Percentiles rank a stretch among this genome's conserved stretches.
Evolutionary conservation across 2,888 invertebrate genomes (phyloP).

Genomic region (Eristalis pertinax): DNA sequence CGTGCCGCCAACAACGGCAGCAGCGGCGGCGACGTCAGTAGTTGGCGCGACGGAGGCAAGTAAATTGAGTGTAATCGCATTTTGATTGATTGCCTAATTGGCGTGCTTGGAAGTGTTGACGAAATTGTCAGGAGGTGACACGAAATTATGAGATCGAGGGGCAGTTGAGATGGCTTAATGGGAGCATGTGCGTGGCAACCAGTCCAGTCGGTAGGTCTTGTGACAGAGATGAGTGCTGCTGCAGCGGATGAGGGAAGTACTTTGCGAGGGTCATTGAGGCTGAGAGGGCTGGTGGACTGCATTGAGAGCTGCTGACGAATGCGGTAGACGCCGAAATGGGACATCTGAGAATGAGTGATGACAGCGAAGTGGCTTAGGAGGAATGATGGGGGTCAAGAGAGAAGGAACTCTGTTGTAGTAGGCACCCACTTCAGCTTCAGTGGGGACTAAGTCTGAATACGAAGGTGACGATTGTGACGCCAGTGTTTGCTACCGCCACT

Average conservation of each 20-base stretch:
- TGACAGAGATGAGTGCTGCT: background rate
- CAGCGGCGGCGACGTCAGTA: background rate
- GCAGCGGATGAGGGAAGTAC: too few relatives aligned
- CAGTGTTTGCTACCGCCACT: too few relatives aligned
- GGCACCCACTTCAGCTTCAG: too few relatives aligned
- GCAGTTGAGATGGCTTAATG: background rate
- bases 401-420: too few relatives aligned
- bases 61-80: background rate
- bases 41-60: background rate
- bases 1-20: background rate
- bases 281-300: background rate
- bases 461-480: too few relatives aligned
- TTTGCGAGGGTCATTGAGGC: background rate
- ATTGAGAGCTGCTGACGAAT: background rate
- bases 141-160: background rate
- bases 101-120: background rate
- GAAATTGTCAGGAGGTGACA: background rate
- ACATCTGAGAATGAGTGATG: background rate
- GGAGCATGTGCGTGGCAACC: background rate
- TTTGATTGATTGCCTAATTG: conserved; percentile 1
- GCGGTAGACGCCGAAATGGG: background rate
- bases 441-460: too few relatives aligned
- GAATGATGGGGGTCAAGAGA: too few relatives aligned
- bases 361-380: background rate
- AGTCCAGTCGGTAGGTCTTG: background rate